Percentiles rank a stretch among this genome's conserved stretches.
phyloP scores from a whole-genome alignment of 1,140 invertebrate species.

The Tetramorium alpestre region DNA sequence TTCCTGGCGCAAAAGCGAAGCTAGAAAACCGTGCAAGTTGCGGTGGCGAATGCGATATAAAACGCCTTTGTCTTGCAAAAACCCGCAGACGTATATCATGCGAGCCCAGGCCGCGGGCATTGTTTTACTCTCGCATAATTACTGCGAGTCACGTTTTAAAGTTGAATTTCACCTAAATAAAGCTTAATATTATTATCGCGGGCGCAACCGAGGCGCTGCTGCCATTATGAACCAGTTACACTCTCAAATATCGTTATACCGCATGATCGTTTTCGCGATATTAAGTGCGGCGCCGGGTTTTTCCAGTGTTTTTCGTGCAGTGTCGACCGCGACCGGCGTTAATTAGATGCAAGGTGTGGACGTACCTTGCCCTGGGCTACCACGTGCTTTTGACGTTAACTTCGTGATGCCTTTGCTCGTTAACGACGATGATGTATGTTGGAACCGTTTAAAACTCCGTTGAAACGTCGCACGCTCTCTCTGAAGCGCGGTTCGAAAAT shows the following conservation, averaged over 20 bases:
- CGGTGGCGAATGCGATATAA: slow-evolving; percentile 77
- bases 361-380: slow-evolving; percentile 56
- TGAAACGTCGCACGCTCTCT: slow-evolving; percentile 55
- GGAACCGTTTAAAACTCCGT: slow-evolving; percentile 56
- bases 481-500: slow-evolving; percentile 41
- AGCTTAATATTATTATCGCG: slow-evolving; percentile 85
- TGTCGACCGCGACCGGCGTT: slow-evolving; percentile 64
- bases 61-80: slow-evolving; percentile 83
- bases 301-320: slow-evolving; percentile 71
- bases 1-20: slow-evolving; percentile 64
- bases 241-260: slow-evolving; percentile 82
- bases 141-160: slow-evolving; percentile 85
- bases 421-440: slow-evolving; percentile 62
- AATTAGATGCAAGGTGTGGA: slow-evolving; percentile 71
- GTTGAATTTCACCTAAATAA: slow-evolving; percentile 85
- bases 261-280: slow-evolving; percentile 80
- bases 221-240: slow-evolving; percentile 80
- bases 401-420: slow-evolving; percentile 60
- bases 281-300: slow-evolving; percentile 80
- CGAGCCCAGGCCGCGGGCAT: slow-evolving; percentile 81
- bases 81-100: slow-evolving; percentile 81
- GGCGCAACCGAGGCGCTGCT: slow-evolving; percentile 64
- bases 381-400: slow-evolving; percentile 65
- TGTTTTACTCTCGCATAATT: slow-evolving; percentile 85
- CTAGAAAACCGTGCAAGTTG: slow-evolving; percentile 63